Evolutionary conservation across 2,113 vertebrate genomes (phyloP), one percentile per base, ranked within the genome.

Genomic region (Apodemus speciosus): DNA sequence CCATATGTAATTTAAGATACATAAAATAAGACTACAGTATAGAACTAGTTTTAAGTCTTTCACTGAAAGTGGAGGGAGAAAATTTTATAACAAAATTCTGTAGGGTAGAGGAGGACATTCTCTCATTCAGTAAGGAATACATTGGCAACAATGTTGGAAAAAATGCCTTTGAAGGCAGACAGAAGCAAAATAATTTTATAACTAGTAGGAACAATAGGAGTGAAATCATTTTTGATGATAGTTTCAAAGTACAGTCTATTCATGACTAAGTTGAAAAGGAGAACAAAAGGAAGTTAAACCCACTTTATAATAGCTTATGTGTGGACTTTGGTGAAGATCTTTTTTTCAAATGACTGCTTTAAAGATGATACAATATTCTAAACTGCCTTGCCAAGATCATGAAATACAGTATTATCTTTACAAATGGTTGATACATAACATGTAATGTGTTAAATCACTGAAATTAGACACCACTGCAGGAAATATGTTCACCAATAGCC

Each of bases 211-310:
- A 56, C 93, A 46, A 88, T 25, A 72, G 23, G n/a, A 58, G 51
- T 62, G 64, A 16, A 92, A 85, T 75, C 0, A 60, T 68, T 85
- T 96, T 85, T 94, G 71, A 93, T 71, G 46, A 88, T 80, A 85
- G 43, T 58, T 32, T 88, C 56, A 87, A 93, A 95, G 69, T 80
- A n/a, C 11, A 66, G 58, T 64, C 64, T n/a, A 71, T 95, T 80
- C 91, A 18, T 64, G 40, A 94, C 32, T 30, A 21, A 88, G n/a
- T 84, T 89, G 58, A 79, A 25, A 93, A 60, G 38, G 16, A 25
- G 27, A 97, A 75, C n/a, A 96, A 92, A 89, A 27, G 60, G 73
- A 90, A 87, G 32, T 60, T 89, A 69, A 76, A 58, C 79, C 46
- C 40, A 66, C 38, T 7, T 84, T 64, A 38, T 87, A 84, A 62